Conservation (phyloP, 1,140 invertebrate genomes). For the Pissodes strobi region DNA sequence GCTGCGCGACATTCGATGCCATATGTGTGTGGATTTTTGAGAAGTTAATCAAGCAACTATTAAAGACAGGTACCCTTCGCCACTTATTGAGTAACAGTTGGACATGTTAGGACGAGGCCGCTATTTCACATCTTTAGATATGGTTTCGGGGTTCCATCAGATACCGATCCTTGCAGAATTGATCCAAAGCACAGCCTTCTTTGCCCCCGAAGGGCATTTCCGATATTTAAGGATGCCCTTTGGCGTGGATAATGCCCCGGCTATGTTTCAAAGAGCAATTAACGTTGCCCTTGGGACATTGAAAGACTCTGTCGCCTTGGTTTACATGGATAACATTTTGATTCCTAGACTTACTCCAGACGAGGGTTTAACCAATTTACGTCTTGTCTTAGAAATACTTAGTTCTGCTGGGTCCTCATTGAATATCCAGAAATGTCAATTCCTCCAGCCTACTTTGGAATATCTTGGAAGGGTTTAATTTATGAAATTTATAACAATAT, state of each 20-base stretch:
- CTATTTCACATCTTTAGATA: slow-evolving; percentile 40
- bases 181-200: slow-evolving; percentile 47
- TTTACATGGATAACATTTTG: slow-evolving; percentile 43
- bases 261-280: slow-evolving; percentile 55
- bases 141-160: slow-evolving; percentile 42
- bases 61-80: no score
- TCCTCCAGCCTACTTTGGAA: slow-evolving; percentile 14
- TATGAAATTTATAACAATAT: no score
- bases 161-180: slow-evolving; percentile 47
- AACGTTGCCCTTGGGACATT: slow-evolving; percentile 48
- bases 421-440: slow-evolving; percentile 29
- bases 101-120: no score
- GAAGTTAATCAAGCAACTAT: no score
- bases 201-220: slow-evolving; percentile 51
- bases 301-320: slow-evolving; percentile 15
- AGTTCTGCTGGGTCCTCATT: slow-evolving; percentile 19
- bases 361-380: slow-evolving; percentile 37
- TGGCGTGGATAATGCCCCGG: slow-evolving; percentile 55
- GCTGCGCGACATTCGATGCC: no score
- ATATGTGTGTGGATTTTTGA: no score
- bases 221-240: slow-evolving; percentile 57
- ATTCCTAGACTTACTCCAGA: slow-evolving; percentile 36
- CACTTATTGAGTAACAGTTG: no score
- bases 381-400: slow-evolving; percentile 36
- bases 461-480: no score